phyloP scores from a whole-genome alignment of 2,113 vertebrate genomes.

The Onychorhynchus coronatus region DNA sequence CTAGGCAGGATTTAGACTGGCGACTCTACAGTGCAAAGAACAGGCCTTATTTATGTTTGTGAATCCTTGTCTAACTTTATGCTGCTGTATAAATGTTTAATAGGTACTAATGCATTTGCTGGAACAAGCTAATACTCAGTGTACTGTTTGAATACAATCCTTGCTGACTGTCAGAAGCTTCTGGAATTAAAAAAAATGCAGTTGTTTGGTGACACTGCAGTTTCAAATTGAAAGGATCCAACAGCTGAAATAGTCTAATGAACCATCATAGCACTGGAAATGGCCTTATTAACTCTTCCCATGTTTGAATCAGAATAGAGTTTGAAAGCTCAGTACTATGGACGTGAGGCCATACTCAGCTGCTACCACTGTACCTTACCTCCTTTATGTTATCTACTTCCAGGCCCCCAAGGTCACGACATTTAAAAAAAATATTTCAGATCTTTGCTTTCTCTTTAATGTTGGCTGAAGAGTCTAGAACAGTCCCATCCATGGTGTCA shows the following conservation, averaged over 20 bases:
- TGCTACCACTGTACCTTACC: neutral
- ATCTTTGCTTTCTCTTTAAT: neutral
- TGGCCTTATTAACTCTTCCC: neutral
- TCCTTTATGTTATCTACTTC: neutral
- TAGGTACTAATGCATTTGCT: slow-evolving; percentile 57
- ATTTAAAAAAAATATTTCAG: neutral
- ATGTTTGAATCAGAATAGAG: neutral
- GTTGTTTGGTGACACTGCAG: neutral
- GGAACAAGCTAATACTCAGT: slow-evolving; percentile 24
- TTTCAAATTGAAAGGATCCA: neutral
- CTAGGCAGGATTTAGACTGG: neutral
- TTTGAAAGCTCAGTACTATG: neutral
- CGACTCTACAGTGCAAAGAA: neutral
- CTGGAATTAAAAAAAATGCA: neutral
- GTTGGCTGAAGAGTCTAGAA: neutral
- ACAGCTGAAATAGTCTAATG: neutral
- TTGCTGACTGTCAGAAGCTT: slow-evolving; percentile 36
- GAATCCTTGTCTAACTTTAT: slow-evolving; percentile 9
- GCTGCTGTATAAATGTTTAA: slow-evolving; percentile 60
- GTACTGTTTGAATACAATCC: neutral
- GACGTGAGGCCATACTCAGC: neutral
- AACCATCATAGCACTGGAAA: rapidly evolving
- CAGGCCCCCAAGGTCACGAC: neutral
- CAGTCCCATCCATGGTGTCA: neutral
- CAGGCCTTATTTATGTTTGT: slow-evolving; percentile 23